These are phyloP conservation scores for Yponomeuta plumbellus DNA, from an alignment of 2,888 invertebrate genomes.

Conservation along the genomic window DNA sequence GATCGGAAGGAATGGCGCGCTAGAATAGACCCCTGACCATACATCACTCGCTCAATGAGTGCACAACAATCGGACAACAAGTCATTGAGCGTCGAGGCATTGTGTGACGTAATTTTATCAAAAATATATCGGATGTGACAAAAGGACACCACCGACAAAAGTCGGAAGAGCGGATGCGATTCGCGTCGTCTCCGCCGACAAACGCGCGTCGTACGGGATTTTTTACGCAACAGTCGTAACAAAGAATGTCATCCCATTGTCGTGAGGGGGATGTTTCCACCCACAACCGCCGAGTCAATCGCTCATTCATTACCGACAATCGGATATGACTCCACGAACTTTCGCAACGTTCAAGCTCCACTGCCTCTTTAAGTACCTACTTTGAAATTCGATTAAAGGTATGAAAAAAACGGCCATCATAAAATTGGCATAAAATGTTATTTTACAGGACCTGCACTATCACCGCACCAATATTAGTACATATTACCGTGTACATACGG, in stretches of 20 bases:
- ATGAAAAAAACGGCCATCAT: too few relatives aligned
- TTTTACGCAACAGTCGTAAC: slow-evolving; percentile 62
- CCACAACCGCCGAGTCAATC: slow-evolving; percentile 69
- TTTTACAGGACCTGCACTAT: too few relatives aligned
- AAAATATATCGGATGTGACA: slow-evolving; percentile 70
- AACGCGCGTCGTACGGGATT: slow-evolving; percentile 43
- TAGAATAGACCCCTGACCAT: slow-evolving; percentile 44
- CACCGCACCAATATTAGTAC: too few relatives aligned
- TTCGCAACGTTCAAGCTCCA: slow-evolving; percentile 57
- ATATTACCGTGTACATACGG: too few relatives aligned
- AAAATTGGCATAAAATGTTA: too few relatives aligned
- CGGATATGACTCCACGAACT: slow-evolving; percentile 64
- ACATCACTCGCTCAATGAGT: slow-evolving; percentile 70
- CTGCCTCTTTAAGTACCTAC: slow-evolving; percentile 26
- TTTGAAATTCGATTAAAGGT: slow-evolving; percentile 19
- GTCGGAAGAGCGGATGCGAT: slow-evolving; percentile 75
- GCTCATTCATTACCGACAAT: slow-evolving; percentile 69
- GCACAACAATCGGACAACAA: slow-evolving; percentile 70
- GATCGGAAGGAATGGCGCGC: slow-evolving; percentile 59
- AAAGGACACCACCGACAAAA: slow-evolving; percentile 60
- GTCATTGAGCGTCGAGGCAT: slow-evolving; percentile 57
- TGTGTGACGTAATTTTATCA: slow-evolving; percentile 74
- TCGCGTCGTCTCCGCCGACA: slow-evolving; percentile 68
- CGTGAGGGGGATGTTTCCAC: slow-evolving; percentile 74
- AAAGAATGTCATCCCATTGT: slow-evolving; percentile 49